Conservation (phyloP, 2,888 invertebrate genomes). For the Bellardia pandia region DNA sequence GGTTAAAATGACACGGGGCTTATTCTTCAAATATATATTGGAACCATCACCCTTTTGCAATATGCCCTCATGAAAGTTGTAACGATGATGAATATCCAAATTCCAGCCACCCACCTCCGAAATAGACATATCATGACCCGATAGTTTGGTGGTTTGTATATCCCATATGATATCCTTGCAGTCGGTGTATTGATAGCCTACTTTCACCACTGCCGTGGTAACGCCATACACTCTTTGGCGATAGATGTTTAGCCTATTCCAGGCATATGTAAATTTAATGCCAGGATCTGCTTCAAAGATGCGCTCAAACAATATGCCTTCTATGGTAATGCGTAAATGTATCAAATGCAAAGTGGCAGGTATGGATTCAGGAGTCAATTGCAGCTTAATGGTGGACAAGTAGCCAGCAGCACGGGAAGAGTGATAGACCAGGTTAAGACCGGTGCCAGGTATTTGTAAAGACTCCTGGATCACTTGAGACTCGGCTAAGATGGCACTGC, state of each 20-base stretch:
- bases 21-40: slow-evolving; percentile 96
- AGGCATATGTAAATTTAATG: slow-evolving; percentile 98
- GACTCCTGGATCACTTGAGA: slow-evolving; percentile 98
- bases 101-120: slow-evolving; percentile 99
- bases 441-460: slow-evolving; percentile 96
- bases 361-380: slow-evolving; percentile 93
- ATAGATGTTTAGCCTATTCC: slow-evolving; percentile 98
- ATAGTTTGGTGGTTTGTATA: slow-evolving; percentile 96
- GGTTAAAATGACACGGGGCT: slow-evolving; percentile 95
- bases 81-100: slow-evolving; percentile 97
- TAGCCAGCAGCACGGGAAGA: slow-evolving; percentile 97
- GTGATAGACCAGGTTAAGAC: slow-evolving; percentile 97
- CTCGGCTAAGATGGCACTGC: slow-evolving; percentile 94
- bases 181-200: slow-evolving; percentile 97
- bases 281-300: slow-evolving; percentile 98
- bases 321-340: slow-evolving; percentile 95
- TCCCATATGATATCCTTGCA: slow-evolving; percentile 98
- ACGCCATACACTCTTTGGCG: slow-evolving; percentile 98
- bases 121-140: slow-evolving; percentile 98
- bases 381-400: slow-evolving; percentile 95
- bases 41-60: slow-evolving; percentile 99
- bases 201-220: slow-evolving; percentile 96
- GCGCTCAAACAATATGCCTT: slow-evolving; percentile 96
- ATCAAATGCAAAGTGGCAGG: slow-evolving; percentile 93
- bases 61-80: slow-evolving; percentile 99